A percentile compares a stretch with the other conserved stretches of the same genome.
These are phyloP conservation scores for Craniophora ligustri DNA, from an alignment of 2,888 invertebrate species.

Conservation along the genomic window DNA sequence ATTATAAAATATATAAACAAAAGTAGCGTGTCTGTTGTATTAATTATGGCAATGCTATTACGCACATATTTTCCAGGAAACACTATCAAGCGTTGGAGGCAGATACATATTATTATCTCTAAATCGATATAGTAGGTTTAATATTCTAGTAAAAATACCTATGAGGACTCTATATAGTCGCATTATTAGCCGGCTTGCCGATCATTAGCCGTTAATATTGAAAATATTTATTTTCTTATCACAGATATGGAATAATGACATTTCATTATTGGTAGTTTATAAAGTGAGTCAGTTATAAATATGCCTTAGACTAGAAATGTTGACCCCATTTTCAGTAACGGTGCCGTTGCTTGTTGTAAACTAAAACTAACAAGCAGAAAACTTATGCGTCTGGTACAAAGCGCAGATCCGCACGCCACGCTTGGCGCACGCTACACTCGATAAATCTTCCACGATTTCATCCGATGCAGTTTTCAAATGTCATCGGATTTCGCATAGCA, in stretches of 20 bases:
- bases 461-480: slow-evolving; percentile 51
- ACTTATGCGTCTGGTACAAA: slow-evolving; percentile 48
- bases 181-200: slow-evolving; percentile 3
- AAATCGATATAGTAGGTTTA: slow-evolving; percentile 34
- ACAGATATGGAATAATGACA: slow-evolving; percentile 21
- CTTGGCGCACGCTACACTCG: slow-evolving; percentile 34
- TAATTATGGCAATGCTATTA: slow-evolving; percentile 6
- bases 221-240: slow-evolving; percentile 20
- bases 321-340: slow-evolving; percentile 51
- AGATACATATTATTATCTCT: too few relatives aligned
- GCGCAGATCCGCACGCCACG: slow-evolving; percentile 16
- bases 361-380: slow-evolving; percentile 55
- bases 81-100: slow-evolving; percentile 14
- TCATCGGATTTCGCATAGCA: slow-evolving; percentile 48
- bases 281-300: slow-evolving; percentile 17
- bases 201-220: slow-evolving; percentile 28
- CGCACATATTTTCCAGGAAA: slow-evolving; percentile 30
- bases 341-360: slow-evolving; percentile 44
- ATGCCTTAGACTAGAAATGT: slow-evolving; percentile 27
- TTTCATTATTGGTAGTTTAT: slow-evolving; percentile 10
- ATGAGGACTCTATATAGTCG: too few relatives aligned
- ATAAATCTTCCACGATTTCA: slow-evolving; percentile 61
- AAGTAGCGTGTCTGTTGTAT: slow-evolving; percentile 4
- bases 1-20: slow-evolving; percentile 34
- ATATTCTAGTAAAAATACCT: too few relatives aligned